phyloP scores from a whole-genome alignment of 2,888 invertebrate genomes.

The Lagria hirta region DNA sequence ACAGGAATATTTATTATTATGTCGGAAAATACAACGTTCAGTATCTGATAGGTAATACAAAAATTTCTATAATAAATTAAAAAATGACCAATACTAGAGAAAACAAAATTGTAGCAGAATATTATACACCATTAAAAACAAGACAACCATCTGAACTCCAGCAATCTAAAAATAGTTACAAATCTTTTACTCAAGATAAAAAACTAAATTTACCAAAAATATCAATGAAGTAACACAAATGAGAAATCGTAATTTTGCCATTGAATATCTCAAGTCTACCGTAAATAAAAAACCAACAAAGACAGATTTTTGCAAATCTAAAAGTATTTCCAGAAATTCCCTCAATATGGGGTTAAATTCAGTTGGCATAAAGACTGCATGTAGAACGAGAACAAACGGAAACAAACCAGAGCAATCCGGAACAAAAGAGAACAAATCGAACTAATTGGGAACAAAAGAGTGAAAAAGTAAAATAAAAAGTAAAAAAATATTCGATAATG shows the following conservation, averaged over 20 bases:
- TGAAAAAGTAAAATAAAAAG: constrained; percentile 12
- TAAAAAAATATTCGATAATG: constrained; percentile 10
- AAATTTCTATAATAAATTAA: constrained; percentile 13
- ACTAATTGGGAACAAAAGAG: constrained; percentile 11
- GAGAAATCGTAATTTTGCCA: no score
- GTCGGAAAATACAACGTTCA: constrained; percentile 8
- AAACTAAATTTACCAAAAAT: constrained; percentile 10
- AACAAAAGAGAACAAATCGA: constrained; percentile 9
- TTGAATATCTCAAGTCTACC: no score
- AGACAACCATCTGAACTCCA: no score
- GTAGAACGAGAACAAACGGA: constrained; percentile 8
- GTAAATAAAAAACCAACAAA: constrained; percentile 10
- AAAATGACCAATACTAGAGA: constrained; percentile 10
- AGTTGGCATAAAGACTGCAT: constrained; percentile 10
- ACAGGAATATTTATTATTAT: constrained; percentile 6
- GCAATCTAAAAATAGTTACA: no score
- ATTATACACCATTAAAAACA: no score
- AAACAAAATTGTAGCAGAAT: not conserved
- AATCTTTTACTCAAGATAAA: constrained; percentile 6
- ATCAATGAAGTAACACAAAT: constrained; percentile 12
- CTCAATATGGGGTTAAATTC: constrained; percentile 6
- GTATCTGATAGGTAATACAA: constrained; percentile 7
- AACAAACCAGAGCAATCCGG: constrained; percentile 8
- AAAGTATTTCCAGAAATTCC: constrained; percentile 9
- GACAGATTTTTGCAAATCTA: constrained; percentile 10